phyloP scores from a whole-genome alignment of 2,888 invertebrate genomes.

The Tachina lurida region DNA sequence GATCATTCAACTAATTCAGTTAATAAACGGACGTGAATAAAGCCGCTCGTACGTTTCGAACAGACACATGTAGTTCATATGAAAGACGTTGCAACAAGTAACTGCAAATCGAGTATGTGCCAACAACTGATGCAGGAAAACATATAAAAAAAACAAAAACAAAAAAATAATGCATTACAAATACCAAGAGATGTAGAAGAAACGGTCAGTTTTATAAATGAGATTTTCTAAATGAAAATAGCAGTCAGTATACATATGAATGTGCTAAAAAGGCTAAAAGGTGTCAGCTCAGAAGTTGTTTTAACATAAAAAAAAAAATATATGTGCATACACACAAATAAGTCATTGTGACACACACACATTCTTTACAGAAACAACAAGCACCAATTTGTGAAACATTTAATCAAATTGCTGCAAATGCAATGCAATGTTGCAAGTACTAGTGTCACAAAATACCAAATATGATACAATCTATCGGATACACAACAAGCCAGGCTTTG shows the following conservation, averaged over 20 bases:
- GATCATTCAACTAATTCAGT: constrained; percentile 65
- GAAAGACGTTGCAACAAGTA: constrained; percentile 22
- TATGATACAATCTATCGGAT: neutral
- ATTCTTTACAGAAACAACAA: neutral
- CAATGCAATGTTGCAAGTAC: neutral
- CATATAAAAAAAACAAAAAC: neutral
- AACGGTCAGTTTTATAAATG: constrained; percentile 30
- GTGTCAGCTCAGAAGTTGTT: constrained; percentile 34
- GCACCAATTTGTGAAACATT: neutral
- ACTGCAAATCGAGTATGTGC: constrained; percentile 38
- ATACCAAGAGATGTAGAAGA: constrained; percentile 1
- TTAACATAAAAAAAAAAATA: neutral
- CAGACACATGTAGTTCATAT: constrained; percentile 30
- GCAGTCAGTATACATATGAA: neutral
- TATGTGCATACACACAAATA: neutral
- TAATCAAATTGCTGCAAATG: constrained; percentile 4
- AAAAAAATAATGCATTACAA: neutral
- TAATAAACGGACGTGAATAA: constrained; percentile 60
- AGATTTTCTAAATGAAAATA: constrained; percentile 15
- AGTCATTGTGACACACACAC: neutral
- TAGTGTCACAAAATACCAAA: constrained; percentile 1
- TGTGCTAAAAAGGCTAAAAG: constrained; percentile 18
- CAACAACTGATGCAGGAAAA: constrained; percentile 25
- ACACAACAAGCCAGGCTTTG: neutral
- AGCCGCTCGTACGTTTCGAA: constrained; percentile 39